These are phyloP conservation scores for Takifugu flavidus DNA, from an alignment of 2,113 vertebrate species.

Conservation along the genomic window DNA sequence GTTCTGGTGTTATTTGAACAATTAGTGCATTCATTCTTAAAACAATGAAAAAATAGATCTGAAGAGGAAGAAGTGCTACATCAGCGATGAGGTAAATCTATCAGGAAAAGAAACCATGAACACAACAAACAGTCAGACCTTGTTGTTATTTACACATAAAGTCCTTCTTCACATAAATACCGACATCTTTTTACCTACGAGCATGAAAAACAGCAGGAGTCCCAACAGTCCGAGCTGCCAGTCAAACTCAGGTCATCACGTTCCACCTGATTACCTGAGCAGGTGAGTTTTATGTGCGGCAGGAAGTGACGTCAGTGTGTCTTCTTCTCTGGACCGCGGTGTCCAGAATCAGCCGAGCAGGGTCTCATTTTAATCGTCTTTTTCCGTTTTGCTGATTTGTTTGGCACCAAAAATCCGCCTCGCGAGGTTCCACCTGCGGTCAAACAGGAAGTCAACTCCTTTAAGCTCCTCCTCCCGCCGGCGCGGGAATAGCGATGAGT, in stretches of 20 bases:
- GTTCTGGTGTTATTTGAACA: constrained; percentile 31
- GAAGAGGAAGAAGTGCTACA: constrained; percentile 65
- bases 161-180: constrained; percentile 69
- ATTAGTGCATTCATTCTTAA: constrained; percentile 65
- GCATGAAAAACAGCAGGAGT: constrained; percentile 20
- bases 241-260: not conserved
- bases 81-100: constrained; percentile 67
- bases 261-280: no score
- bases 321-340: not conserved
- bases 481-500: constrained; percentile 2
- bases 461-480: constrained; percentile 8
- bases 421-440: constrained; percentile 24
- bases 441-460: constrained; percentile 7
- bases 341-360: constrained; percentile 8
- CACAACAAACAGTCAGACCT: constrained; percentile 31
- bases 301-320: not conserved
- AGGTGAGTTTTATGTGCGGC: no score
- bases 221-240: not conserved
- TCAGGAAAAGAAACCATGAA: constrained; percentile 47
- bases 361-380: constrained; percentile 9
- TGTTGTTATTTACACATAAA: constrained; percentile 63
- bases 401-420: constrained; percentile 33
- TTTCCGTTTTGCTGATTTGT: constrained; percentile 7
- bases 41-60: constrained; percentile 67
- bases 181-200: constrained; percentile 32